Evolutionary conservation across 2,797 vertebrate species (phyloP).

Genomic region (Chelidonichthys spinosus): DNA sequence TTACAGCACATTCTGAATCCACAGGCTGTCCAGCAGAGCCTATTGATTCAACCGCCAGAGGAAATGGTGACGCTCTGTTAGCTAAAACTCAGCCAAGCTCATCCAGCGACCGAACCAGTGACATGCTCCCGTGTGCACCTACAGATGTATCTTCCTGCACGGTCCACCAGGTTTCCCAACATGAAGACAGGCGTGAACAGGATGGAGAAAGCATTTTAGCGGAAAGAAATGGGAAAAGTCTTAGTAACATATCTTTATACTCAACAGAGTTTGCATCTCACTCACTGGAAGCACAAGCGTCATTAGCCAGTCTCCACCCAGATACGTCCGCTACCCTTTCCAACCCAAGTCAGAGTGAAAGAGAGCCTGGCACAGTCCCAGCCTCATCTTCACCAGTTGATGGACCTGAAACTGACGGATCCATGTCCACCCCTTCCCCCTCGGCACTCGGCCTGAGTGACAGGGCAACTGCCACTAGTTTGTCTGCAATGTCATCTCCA

Average conservation of each 20-base stretch:
- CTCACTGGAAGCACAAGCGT: background rate
- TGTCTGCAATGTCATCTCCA: conserved; percentile 32
- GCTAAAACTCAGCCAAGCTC: conserved; percentile 17
- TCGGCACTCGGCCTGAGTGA: conserved; percentile 25
- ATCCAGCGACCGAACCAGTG: background rate
- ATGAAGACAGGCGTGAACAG: background rate
- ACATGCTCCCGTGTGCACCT: background rate
- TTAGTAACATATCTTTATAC: background rate
- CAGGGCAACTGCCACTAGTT: conserved; percentile 26
- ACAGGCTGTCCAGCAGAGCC: conserved; percentile 2
- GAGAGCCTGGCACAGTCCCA: background rate
- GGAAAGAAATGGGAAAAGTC: background rate
- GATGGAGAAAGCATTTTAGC: background rate
- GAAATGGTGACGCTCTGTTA: background rate
- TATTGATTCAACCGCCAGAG: background rate
- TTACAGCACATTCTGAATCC: background rate
- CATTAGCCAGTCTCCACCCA: conserved; percentile 1
- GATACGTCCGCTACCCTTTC: background rate
- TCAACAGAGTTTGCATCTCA: background rate
- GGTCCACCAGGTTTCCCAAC: background rate
- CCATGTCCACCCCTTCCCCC: conserved; percentile 29
- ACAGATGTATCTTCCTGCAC: background rate
- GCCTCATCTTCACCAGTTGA: background rate
- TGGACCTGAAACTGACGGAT: conserved; percentile 7
- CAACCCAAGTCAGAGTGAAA: background rate